phyloP scores from a whole-genome alignment of 2,888 invertebrate genomes.

The Gastrophysa polygoni region DNA sequence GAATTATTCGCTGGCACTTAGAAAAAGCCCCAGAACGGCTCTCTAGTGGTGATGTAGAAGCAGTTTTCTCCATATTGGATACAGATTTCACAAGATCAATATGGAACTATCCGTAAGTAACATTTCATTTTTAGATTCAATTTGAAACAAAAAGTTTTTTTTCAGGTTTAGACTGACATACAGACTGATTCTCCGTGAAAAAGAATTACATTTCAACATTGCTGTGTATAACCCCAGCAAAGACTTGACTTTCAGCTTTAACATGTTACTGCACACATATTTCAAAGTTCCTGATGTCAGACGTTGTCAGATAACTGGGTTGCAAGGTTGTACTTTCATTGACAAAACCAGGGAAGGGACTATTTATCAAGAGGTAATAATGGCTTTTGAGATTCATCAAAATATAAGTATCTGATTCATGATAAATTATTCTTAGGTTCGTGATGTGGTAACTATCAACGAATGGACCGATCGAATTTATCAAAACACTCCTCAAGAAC shows the following conservation, averaged over 20 bases:
- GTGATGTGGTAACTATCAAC: constrained; percentile 86
- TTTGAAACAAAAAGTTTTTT: background rate
- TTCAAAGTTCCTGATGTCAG: constrained; percentile 95
- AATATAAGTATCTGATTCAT: background rate
- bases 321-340: constrained; percentile 79
- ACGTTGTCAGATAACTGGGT: constrained; percentile 88
- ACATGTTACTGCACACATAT: constrained; percentile 92
- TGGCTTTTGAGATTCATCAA: no score
- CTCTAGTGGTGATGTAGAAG: constrained; percentile 90
- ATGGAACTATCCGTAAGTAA: constrained; percentile 89
- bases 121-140: background rate
- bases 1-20: constrained; percentile 89
- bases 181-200: constrained; percentile 87
- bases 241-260: constrained; percentile 89
- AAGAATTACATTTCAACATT: constrained; percentile 91
- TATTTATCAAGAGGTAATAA: constrained; percentile 75
- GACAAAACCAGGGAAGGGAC: constrained; percentile 85
- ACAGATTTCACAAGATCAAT: constrained; percentile 90
- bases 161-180: constrained; percentile 89
- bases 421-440: constrained; percentile 56
- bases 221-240: constrained; percentile 94
- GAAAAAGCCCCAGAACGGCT: constrained; percentile 88
- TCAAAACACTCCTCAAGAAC: constrained; percentile 90
- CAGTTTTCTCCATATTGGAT: constrained; percentile 90
- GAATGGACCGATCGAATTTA: constrained; percentile 95